These are phyloP conservation scores for Anableps anableps DNA, from an alignment of 2,797 vertebrate genomes.

Conservation along the genomic window DNA sequence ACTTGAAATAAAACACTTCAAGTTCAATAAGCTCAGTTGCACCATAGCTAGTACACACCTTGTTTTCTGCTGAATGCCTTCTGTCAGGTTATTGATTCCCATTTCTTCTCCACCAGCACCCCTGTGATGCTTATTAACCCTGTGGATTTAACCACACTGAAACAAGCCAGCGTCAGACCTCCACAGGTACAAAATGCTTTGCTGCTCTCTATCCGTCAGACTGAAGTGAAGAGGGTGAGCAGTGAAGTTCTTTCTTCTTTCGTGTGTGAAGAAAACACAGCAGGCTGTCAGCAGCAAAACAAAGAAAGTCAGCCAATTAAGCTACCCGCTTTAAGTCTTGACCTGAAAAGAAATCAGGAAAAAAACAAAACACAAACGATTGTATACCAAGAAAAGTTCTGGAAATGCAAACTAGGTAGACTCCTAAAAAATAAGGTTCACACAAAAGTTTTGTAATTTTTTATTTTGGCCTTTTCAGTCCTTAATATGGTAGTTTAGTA, in stretches of 20 bases:
- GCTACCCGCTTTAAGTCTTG: neutral
- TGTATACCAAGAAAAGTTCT: neutral
- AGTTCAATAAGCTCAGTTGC: constrained; percentile 50
- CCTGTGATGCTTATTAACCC: constrained; percentile 56
- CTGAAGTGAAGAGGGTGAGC: neutral
- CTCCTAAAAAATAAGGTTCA: neutral
- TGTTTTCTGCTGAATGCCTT: constrained; percentile 38
- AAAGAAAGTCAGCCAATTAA: constrained; percentile 14
- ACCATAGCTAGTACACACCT: constrained; percentile 36
- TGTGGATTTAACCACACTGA: constrained; percentile 34
- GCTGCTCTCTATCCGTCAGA: constrained; percentile 10
- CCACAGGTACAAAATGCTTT: neutral
- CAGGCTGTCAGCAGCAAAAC: constrained; percentile 1
- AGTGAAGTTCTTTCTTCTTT: constrained; percentile 6
- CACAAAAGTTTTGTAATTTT: neutral
- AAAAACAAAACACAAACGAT: neutral
- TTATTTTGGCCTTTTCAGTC: neutral
- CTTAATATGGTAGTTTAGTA: neutral
- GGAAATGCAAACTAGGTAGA: neutral
- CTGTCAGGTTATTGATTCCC: constrained; percentile 52
- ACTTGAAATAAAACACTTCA: constrained; percentile 50
- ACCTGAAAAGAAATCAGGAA: constrained; percentile 4
- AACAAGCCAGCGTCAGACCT: constrained; percentile 20
- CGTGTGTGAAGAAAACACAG: neutral
- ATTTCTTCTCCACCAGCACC: constrained; percentile 23